Evolutionary conservation across 2,888 invertebrate species (phyloP), one percentile per base, ranked within the genome.

Genomic region (Gerosis bhagava): DNA sequence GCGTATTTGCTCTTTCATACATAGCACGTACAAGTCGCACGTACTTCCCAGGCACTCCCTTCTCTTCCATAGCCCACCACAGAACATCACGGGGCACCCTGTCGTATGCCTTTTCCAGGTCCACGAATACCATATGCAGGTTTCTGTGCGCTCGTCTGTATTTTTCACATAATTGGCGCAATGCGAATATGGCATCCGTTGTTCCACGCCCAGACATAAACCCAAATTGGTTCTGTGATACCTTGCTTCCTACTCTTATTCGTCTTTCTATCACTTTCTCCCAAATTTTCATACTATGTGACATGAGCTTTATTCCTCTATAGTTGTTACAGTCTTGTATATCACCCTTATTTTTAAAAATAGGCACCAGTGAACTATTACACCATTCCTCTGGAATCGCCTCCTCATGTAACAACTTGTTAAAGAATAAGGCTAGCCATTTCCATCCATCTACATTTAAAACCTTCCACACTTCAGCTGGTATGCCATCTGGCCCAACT

Each of bases 31-130:
- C 29, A 21, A 49, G 25, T 12, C 21, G 11, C 22, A 43, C 10
- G 40, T 50, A 50, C 35, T 45, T 50, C 29, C 19, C 43, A 11
- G 54, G 44, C 28, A 52, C 25, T 11, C 43, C 16, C 35, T 45
- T 42, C 37, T 28, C 41, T 36, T 47, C 45, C 32, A 45, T n/a
- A 10, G 48, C 48, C 50, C 50, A 50, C 50, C 50, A 53, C 19
- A 44, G 26, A 25, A 48, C 43, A 17, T 39, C 17, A 11, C 48
- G 29, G 5, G 42, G 45, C 5, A 37, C 19, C 15, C 46, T 32
- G 19, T 39, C 39, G 6, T 12, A 26, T 3, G 40, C 41, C 13
- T 29, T 41, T 8, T 41, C 29, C 0, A 40, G 19, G 19, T 40
- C 40, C 16, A 40, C 7, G 34, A 22, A 19, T 19, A 19, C 4